Evolutionary conservation across 2,888 invertebrate species (phyloP), one percentile per base, ranked within the genome.

Genomic region (Antitype chi): DNA sequence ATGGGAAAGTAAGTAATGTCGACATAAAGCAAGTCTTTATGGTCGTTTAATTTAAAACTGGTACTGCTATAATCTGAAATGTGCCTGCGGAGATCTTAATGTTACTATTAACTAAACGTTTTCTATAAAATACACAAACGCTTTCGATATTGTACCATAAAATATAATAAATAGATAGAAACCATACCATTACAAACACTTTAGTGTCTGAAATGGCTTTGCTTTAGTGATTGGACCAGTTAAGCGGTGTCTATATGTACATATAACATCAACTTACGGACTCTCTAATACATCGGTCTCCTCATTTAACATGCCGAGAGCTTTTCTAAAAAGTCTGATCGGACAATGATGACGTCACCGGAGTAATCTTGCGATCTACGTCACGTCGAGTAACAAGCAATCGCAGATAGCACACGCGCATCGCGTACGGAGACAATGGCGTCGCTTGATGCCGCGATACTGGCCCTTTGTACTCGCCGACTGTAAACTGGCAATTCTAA

Each of bases 351-450:
- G 89, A 91, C 91, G 90, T 91, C 90, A 92, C 82, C 49, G 47
- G 74, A 79, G 86, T 87, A 92, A 94, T 95, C 94, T 91, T 85
- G 87, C 87, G 89, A 95, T 95, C 95, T 92, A 80, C 87, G 92
- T 93, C 95, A 95, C 95, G 95, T 94, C 70, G 75, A 70, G 72
- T 81, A 81, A 81, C 89, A 84, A 88, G 87, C 92, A 91, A 91
- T 91, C 85, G 86, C 86, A 90, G 95, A 96, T 96, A 95, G 90
- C 91, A 94, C 96, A 96, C 95, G 95, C 92, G 91, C 90, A 87
- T 87, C 79, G 77, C 84, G 75, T 38, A 62, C 88, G 88, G 89
- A 90, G 89, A 94, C 95, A 94, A 95, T 94, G 89, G 91, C 89
- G 52, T 69, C 52, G 85, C 87, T 89, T 84, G 89, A 87, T 89